phyloP scores from a whole-genome alignment of 2,797 vertebrate species.

The Anableps anableps region DNA sequence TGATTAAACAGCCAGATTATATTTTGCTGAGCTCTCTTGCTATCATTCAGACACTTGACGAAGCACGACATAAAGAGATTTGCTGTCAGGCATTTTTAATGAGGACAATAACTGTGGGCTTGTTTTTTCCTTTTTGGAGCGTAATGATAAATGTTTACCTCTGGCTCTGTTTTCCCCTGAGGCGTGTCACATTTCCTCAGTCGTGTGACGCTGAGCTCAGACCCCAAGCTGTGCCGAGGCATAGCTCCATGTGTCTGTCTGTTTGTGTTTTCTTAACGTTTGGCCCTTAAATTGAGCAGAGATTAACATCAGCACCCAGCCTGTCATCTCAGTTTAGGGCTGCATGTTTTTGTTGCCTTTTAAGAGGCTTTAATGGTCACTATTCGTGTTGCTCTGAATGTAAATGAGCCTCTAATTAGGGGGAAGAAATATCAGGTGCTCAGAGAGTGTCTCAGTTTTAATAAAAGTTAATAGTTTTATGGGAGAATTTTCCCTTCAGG shows the following conservation, averaged over 20 bases:
- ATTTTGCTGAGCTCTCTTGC: constrained; percentile 4
- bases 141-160: constrained; percentile 48
- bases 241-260: background rate
- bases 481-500: background rate
- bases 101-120: constrained; percentile 11
- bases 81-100: constrained; percentile 9
- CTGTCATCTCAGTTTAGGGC: background rate
- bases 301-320: background rate
- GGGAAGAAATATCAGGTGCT: background rate
- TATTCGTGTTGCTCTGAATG: background rate
- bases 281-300: constrained; percentile 21
- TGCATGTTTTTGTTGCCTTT: background rate
- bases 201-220: background rate
- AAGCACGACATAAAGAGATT: constrained; percentile 15
- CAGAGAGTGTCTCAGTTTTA: background rate
- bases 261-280: constrained; percentile 21
- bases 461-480: background rate
- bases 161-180: constrained; percentile 13
- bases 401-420: background rate
- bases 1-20: constrained; percentile 28
- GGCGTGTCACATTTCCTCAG: constrained; percentile 19
- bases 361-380: background rate
- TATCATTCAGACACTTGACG: constrained; percentile 5
- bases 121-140: constrained; percentile 23
- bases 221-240: background rate